Base-by-base conservation (phyloP, 35 echinoderm and acorn worm genomes). In the Heliocidaris erythrogramma region DNA sequence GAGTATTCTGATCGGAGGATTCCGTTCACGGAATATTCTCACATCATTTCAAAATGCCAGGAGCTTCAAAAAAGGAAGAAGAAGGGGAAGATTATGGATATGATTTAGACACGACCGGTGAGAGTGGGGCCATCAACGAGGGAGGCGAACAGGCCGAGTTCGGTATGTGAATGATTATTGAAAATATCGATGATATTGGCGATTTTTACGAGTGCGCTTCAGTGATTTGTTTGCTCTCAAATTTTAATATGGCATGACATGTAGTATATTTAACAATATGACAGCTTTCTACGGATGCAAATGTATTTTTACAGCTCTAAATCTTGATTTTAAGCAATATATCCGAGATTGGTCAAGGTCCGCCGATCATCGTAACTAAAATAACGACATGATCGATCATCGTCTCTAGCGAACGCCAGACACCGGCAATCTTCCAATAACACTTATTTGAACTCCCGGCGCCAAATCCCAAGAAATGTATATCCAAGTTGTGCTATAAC, bases 331-430 rank as follows among this genome's bases (percentile, higher is more conserved):
- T 89, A 50, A 71, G 21, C 48, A 94, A 95, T 88, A 95, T 95
- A 47, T 59, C 27, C 48, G 17, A 52, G 49, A 31, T 94, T 96
- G 95, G 95, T 94, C 95, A 96, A 96, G 95, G 95, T 94, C 95
- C 88, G 93, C 93, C 93, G 95, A 86, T 96, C 95, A 94, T 96
- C 94, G 88, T 90, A 94, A 96, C 91, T 92, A 92, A 92, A 92
- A 92, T 92, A 92, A 92, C 91, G 91, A 96, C 93, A 85, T 96
- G 92, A 96, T 96, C 95, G 95, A 96, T 95, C 86, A 88, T 92
- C 91, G 91, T 92, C 91, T 92, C 91, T 92, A 92, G 91, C 49
- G 91, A 92, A 92, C 91, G 91, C 91, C 49, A 59, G 29, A 92
- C 91, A 92, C 91, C 91, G 91, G 91, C 91, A 29, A 92, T 92